A percentile compares a stretch with the other conserved stretches of the same genome.
These are phyloP conservation scores for Tachycineta bicolor DNA, from an alignment of 2,113 vertebrate species.

Conservation along the genomic window DNA sequence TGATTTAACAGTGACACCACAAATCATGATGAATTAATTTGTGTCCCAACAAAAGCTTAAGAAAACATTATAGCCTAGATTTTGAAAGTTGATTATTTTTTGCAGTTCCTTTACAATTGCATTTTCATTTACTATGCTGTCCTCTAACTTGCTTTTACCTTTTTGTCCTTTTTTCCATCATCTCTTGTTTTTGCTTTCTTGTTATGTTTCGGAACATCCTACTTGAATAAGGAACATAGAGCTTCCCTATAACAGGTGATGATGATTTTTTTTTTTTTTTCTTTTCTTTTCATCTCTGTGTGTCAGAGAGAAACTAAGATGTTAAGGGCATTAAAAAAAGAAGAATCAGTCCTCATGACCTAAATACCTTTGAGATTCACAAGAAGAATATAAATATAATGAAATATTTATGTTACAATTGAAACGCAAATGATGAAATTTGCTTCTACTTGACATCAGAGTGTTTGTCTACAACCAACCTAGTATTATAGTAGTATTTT, in stretches of 20 bases:
- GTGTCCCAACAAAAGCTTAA: conserved; percentile 35
- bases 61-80: conserved; percentile 21
- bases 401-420: conserved; percentile 64
- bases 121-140: conserved; percentile 14
- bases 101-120: conserved; percentile 7
- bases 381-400: conserved; percentile 24
- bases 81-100: conserved; percentile 54
- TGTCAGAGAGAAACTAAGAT: not conserved
- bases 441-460: conserved; percentile 6
- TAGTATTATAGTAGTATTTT: not conserved
- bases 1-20: conserved; percentile 71
- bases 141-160: not conserved
- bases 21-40: conserved; percentile 72
- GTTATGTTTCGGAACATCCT: not conserved
- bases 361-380: conserved; percentile 28
- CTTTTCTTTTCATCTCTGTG: not conserved
- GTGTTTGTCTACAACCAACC: not conserved
- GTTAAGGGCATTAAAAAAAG: not conserved
- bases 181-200: not conserved
- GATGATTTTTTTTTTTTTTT: not conserved
- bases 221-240: not conserved
- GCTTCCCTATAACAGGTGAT: not conserved
- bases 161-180: not conserved
- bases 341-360: not conserved
- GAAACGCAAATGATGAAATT: conserved; percentile 23